Conservation (phyloP, 2,888 invertebrate genomes). For the Clistopyga incitator region DNA sequence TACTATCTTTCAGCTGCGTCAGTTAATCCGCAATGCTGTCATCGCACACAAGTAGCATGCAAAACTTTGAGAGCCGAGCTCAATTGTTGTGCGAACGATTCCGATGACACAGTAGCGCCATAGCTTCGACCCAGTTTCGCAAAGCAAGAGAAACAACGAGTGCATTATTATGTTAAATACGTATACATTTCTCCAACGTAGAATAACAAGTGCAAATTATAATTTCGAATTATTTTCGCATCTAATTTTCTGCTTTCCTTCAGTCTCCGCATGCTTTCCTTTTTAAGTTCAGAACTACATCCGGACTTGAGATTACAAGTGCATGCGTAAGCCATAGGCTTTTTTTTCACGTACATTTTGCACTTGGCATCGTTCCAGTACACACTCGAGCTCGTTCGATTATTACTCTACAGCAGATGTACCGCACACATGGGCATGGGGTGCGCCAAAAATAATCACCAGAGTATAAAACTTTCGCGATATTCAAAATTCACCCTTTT, state of each 20-base stretch:
- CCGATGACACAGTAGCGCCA: conserved; percentile 36
- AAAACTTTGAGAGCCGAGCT: conserved; percentile 18
- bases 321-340: conserved; percentile 24
- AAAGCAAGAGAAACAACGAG: conserved; percentile 7
- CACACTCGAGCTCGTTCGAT: conserved; percentile 32
- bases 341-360: conserved; percentile 30
- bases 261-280: not conserved
- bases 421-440: conserved; percentile 30
- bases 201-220: conserved; percentile 13
- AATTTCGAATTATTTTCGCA: not conserved
- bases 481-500: not conserved
- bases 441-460: conserved; percentile 51
- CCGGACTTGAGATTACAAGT: conserved; percentile 44
- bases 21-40: conserved; percentile 44
- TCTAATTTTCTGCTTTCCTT: conserved; percentile 19
- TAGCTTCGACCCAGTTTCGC: conserved; percentile 52
- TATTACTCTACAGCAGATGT: conserved; percentile 53
- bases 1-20: conserved; percentile 45
- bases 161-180: conserved; percentile 5
- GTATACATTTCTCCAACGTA: not conserved
- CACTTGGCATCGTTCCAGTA: conserved; percentile 57
- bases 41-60: conserved; percentile 10
- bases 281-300: conserved; percentile 15
- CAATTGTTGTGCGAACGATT: conserved; percentile 42
- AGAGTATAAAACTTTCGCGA: conserved; percentile 15